These are phyloP conservation scores for Fulica atra DNA, from an alignment of 2,113 vertebrate genomes.

Conservation along the genomic window DNA sequence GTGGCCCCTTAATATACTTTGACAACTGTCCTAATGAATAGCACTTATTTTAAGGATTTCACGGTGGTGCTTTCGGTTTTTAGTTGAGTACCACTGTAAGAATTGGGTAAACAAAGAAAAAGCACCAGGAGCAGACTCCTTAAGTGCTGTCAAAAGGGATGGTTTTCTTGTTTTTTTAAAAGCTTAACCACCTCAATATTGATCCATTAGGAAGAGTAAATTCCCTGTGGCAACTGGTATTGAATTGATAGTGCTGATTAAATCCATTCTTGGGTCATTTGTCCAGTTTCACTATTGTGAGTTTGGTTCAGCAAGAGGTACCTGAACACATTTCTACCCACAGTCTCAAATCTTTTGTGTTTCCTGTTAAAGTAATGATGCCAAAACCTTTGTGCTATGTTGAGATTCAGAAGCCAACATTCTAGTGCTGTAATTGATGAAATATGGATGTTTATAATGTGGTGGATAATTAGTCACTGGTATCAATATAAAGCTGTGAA, in stretches of 20 bases:
- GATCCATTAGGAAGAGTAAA: background rate
- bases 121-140: background rate
- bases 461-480: background rate
- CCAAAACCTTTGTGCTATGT: background rate
- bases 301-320: background rate
- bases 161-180: background rate
- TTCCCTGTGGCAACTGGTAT: background rate
- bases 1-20: background rate
- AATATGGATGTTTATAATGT: background rate
- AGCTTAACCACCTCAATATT: background rate
- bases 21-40: background rate
- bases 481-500: background rate
- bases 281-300: background rate
- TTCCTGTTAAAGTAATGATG: background rate
- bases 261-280: background rate
- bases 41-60: background rate
- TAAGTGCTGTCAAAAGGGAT: conserved; percentile 8
- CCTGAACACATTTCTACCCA: background rate
- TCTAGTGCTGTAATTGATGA: background rate
- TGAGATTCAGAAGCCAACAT: background rate
- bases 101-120: conserved; percentile 29
- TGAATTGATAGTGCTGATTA: background rate
- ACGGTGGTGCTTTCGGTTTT: conserved; percentile 4
- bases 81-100: background rate
- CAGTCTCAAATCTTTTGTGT: background rate